Conservation (phyloP, 2,113 vertebrate genomes). For the Todiramphus saurophagus region DNA sequence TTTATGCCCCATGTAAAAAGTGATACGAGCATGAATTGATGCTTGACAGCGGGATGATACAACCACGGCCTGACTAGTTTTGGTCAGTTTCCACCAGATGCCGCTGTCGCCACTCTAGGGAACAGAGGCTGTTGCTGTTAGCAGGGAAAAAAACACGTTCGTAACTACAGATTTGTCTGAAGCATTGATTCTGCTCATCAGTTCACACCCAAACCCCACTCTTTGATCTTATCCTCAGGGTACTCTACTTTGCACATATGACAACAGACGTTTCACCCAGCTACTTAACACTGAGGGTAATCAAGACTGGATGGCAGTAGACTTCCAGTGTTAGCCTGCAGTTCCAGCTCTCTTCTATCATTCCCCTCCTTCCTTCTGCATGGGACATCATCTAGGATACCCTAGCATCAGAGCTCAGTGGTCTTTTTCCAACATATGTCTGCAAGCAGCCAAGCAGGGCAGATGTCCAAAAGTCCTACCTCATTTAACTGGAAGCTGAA, state of each 20-base stretch:
- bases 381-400: neutral
- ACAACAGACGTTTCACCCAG: neutral
- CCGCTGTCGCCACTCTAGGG: neutral
- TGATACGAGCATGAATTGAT: neutral
- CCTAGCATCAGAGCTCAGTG: neutral
- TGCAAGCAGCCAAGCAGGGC: neutral
- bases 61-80: neutral
- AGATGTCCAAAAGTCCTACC: neutral
- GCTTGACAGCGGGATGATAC: neutral
- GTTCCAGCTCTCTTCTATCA: neutral
- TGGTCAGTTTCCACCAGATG: neutral
- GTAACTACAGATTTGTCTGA: neutral
- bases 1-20: neutral
- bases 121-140: neutral
- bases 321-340: neutral
- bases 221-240: neutral
- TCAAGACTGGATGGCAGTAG: neutral
- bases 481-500: conserved; percentile 15
- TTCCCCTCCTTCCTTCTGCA: neutral
- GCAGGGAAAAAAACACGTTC: rapidly evolving
- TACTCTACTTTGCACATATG: neutral
- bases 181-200: neutral
- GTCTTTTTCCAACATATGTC: neutral
- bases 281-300: neutral
- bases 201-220: neutral